Evolutionary conservation across 2,113 vertebrate genomes (phyloP).

Genomic region (Dasypus novemcinctus): DNA sequence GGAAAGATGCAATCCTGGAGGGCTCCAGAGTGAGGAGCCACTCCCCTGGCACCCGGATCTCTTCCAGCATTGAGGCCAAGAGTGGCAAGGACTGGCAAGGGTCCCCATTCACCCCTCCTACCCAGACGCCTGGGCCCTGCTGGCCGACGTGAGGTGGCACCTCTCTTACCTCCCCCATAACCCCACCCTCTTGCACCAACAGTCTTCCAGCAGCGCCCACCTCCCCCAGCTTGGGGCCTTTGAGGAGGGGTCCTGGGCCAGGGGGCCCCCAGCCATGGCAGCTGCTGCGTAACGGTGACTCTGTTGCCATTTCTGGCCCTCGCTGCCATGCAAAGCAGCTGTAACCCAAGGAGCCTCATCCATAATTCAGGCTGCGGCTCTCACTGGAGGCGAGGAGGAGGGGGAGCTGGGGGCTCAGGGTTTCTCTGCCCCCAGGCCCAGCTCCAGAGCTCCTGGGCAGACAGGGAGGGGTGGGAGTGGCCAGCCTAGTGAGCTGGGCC

Average conservation of each 20-base stretch:
- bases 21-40: neutral
- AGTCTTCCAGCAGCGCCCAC: neutral
- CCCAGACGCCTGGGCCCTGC: conserved; percentile 15
- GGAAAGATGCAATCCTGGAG: neutral
- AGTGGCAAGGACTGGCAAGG: neutral
- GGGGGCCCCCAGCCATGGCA: conserved; percentile 82
- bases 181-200: neutral
- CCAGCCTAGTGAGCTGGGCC: neutral
- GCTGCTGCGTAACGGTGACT: conserved; percentile 85
- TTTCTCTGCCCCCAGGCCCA: conserved; percentile 60
- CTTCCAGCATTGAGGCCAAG: neutral
- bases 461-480: neutral
- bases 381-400: conserved; percentile 76
- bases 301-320: conserved; percentile 89
- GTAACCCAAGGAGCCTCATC: conserved; percentile 87
- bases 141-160: rapidly evolving
- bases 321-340: conserved; percentile 78
- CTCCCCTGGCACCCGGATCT: no score
- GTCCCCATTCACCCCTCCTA: neutral
- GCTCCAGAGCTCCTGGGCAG: neutral
- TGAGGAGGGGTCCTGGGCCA: conserved; percentile 82
- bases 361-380: conserved; percentile 84
- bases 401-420: conserved; percentile 76
- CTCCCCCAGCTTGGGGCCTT: neutral
- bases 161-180: neutral